These are phyloP conservation scores for human (Homo sapiens) DNA, from an alignment of 2,113 vertebrate genomes.

Conservation along the genomic window DNA sequence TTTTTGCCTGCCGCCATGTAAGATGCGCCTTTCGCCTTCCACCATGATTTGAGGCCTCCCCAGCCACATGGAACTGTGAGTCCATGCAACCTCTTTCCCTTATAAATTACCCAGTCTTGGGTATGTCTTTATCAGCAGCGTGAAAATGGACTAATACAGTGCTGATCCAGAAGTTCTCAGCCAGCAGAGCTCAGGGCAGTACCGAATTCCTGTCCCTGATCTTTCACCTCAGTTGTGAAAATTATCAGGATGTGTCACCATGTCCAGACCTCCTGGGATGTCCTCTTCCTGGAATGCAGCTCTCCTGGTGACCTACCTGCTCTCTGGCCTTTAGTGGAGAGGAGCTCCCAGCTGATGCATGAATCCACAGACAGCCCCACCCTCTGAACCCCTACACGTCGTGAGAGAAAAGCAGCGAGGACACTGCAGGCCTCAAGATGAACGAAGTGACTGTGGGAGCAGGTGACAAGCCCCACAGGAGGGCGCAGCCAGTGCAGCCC, in stretches of 20 bases:
- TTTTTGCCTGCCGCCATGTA: too few species aligned
- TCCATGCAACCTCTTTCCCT: too few species aligned
- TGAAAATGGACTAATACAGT: too few species aligned
- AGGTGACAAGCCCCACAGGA: not conserved
- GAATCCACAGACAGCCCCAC: too few species aligned
- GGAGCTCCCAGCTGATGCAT: not conserved
- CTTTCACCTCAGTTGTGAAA: not conserved
- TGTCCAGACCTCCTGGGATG: not conserved
- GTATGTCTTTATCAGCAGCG: too few species aligned
- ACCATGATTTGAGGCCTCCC: too few species aligned
- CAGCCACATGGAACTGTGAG: too few species aligned
- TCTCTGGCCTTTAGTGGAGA: not conserved
- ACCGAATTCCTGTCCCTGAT: not conserved
- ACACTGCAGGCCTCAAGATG: not conserved
- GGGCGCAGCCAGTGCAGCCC: too few species aligned
- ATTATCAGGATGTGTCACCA: not conserved
- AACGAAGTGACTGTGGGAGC: too few species aligned
- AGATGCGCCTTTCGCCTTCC: too few species aligned
- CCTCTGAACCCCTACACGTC: not conserved
- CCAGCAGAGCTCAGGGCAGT: not conserved
- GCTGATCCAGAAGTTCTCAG: too few species aligned
- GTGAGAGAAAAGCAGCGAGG: not conserved
- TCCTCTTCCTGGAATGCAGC: not conserved
- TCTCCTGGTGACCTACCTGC: not conserved
- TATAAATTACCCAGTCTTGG: too few species aligned